A percentile compares a stretch with the other conserved stretches of the same genome.
Conservation (phyloP, 2,888 invertebrate species). For the Campaea margaritaria region DNA sequence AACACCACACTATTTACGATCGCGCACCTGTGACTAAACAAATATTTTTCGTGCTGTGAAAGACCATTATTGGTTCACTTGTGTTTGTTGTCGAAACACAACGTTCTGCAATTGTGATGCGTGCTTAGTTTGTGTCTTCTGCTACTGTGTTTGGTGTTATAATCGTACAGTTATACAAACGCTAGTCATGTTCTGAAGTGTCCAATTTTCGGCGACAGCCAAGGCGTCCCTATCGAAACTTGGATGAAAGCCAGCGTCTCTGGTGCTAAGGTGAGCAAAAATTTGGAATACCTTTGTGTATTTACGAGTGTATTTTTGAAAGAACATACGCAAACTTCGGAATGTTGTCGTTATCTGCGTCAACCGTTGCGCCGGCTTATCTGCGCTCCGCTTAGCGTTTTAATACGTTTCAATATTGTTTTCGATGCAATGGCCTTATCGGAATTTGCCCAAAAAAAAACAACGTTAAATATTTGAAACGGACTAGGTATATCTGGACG, state of each 20-base stretch:
- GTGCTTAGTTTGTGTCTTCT: constrained; percentile 68
- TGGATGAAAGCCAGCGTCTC: constrained; percentile 83
- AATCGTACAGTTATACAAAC: constrained; percentile 31
- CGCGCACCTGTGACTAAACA: constrained; percentile 77
- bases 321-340: constrained; percentile 43
- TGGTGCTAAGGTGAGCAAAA: constrained; percentile 78
- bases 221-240: constrained; percentile 72
- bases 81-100: constrained; percentile 62
- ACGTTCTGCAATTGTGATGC: constrained; percentile 59
- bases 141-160: constrained; percentile 40
- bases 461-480: constrained; percentile 3
- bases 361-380: constrained; percentile 57
- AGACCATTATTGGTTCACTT: constrained; percentile 65
- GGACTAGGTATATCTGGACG: constrained; percentile 2
- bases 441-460: constrained; percentile 28
- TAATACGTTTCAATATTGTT: constrained; percentile 55
- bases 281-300: constrained; percentile 52
- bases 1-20: constrained; percentile 63
- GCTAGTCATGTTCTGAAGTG: constrained; percentile 62
- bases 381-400: constrained; percentile 55
- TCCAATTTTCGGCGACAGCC: constrained; percentile 77
- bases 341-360: constrained; percentile 58
- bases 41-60: constrained; percentile 80
- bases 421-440: constrained; percentile 51
- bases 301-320: constrained; percentile 51